Base-by-base conservation (phyloP, 2,797 vertebrate species). In the Takifugu ocellatus region DNA sequence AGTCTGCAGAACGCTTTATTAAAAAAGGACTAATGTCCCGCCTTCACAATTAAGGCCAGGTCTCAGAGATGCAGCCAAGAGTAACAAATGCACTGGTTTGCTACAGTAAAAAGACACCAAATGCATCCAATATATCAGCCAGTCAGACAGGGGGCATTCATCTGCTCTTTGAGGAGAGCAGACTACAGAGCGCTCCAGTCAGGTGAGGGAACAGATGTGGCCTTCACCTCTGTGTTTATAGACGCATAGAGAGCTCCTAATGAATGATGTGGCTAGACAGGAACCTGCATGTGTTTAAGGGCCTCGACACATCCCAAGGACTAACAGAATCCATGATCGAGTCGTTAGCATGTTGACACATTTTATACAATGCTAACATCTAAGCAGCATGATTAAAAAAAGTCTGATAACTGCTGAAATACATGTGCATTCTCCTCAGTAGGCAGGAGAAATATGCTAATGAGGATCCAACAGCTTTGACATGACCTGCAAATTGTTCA, bases 201-300 rank as follows among this genome's bases (percentile, higher is more conserved):
- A 89, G 91, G 90, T 89, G 88, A 91, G 87, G 87, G 86, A 87
- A 84, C 86, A 89, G 87, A 73, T 69, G 50, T 70, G 84, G 87
- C 87, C 87, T 88, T 83, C 77, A 89, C 85, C 90, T 82, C 81
- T 75, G 63, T 91, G 87, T 91, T 91, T 88, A 85, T 83, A 88
- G 86, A 86, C 72, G 54, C 81, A 84, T 79, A 78, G 87, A 89
- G 87, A 83, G 79, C 79, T 88, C 81, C 75, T 87, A 88, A 88
- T 88, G 86, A 91, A 87, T 74, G 84, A 90, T 87, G 79, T 75
- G 82, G 78, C 88, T 79, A 85, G 80, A 90, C 82, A 78, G 64
- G 74, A 75, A 63, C 59, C 65, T 24, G 33, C 61, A 8, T 77
- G 77, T 82, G 67, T 75, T 72, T 68, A 62, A 68, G 65, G 67